Evolutionary conservation across 2,113 vertebrate genomes (phyloP).

Genomic region (Solea solea): DNA sequence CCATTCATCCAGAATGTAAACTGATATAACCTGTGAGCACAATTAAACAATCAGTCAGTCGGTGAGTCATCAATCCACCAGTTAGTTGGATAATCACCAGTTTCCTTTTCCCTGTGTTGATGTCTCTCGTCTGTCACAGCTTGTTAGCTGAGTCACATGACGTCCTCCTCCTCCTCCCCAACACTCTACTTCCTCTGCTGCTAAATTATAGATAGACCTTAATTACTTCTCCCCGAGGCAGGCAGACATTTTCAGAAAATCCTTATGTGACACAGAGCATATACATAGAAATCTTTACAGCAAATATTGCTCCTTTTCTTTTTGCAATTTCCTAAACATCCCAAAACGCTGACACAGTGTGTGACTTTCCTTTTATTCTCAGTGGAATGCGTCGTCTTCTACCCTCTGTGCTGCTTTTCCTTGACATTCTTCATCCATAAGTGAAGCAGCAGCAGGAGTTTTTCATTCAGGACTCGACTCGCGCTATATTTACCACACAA

Average conservation of each 20-base stretch:
- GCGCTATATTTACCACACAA: conserved; percentile 3
- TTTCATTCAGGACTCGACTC: not conserved
- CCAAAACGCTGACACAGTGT: not conserved
- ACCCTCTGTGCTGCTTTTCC: not conserved
- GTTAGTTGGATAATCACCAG: conserved; percentile 6
- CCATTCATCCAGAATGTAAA: not conserved
- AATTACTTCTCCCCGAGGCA: conserved; percentile 60
- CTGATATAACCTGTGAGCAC: not conserved
- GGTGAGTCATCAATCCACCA: conserved; percentile 18
- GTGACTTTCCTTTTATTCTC: conserved; percentile 1
- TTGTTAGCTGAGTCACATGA: conserved; percentile 51
- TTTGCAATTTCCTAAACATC: not conserved
- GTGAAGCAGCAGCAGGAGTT: not conserved
- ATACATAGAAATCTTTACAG: conserved; percentile 6
- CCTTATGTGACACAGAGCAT: conserved; percentile 6
- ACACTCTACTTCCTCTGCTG: conserved; percentile 50
- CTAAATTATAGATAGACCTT: conserved; percentile 76
- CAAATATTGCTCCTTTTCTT: conserved; percentile 3
- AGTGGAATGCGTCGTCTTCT: not conserved
- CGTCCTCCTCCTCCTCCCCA: conserved; percentile 13
- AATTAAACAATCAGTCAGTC: not conserved
- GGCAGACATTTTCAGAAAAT: conserved; percentile 14
- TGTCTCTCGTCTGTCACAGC: conserved; percentile 39
- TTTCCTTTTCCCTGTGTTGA: conserved; percentile 20
- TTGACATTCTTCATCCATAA: not conserved